Evolutionary conservation across 2,797 vertebrate species (phyloP), one percentile per base, ranked within the genome.

Genomic region (Gobionotothen gibberifrons): DNA sequence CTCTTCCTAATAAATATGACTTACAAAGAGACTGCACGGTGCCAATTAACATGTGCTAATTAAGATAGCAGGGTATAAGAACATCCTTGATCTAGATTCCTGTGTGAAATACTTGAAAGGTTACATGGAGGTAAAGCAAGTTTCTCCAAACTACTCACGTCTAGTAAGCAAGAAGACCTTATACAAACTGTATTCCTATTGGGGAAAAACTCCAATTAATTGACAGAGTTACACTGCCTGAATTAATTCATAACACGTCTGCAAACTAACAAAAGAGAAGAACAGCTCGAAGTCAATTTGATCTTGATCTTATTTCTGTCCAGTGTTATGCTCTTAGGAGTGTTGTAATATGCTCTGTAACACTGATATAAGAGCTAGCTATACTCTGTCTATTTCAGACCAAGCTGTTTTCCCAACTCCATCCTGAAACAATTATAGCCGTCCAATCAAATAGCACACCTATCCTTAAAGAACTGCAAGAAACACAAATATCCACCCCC

Each of bases 41-140:
- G 74, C 89, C 90, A 93, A 93, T 93, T 93, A 93, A 74, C 79
- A 91, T 83, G 86, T 67, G 84, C 91, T 92, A 93, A 93, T 92
- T 90, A 92, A 93, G 89, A 90, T 62, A 84, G 87, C 89, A 86
- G 83, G 52, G 79, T 87, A 84, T 60, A 62, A 74, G 86, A 87
- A 86, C 81, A 88, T 80, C 91, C 91, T 93, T 88, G 90, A 93
- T 93, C 91, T 91, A 91, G 86, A 91, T 92, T 88, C 81, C 81
- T 79, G 58, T 82, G 81, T 86, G 81, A 89, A 84, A 76, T 76
- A 80, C 72, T 55, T 58, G 67, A 59, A 81, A 89, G 91, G 92
- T 90, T 89, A 90, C 49, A 16, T 21, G 22, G 86, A 90, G 91
- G 87, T 91, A 90, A 90, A 74, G 73, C 57, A 76, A 74, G 72